Conservation (phyloP, 2,888 invertebrate genomes). For the Spodoptera exigua region DNA sequence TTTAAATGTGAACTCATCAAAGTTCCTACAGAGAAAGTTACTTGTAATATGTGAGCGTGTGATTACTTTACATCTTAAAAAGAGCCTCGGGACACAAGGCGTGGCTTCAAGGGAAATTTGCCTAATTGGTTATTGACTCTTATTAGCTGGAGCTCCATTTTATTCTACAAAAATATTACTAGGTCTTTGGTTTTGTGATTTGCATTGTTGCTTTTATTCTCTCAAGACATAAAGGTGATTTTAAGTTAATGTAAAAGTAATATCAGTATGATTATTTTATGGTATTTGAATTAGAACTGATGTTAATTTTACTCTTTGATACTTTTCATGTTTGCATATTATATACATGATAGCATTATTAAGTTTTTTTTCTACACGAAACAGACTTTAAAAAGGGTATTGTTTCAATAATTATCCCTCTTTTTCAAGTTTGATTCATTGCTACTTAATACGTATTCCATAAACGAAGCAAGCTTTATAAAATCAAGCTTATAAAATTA, state of each 20-base stretch:
- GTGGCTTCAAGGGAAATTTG: slow-evolving; percentile 54
- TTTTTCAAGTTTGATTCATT: too few species aligned
- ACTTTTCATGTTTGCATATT: too few species aligned
- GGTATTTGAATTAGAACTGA: too few species aligned
- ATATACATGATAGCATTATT: too few species aligned
- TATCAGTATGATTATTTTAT: too few species aligned
- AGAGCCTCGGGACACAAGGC: slow-evolving; percentile 61
- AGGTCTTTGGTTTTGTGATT: slow-evolving; percentile 12
- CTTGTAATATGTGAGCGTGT: slow-evolving; percentile 70
- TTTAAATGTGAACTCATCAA: slow-evolving; percentile 85
- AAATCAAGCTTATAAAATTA: slow-evolving; percentile 18
- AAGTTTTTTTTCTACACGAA: too few species aligned
- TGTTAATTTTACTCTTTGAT: too few species aligned
- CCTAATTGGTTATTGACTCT: slow-evolving; percentile 64
- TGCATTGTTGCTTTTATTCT: slow-evolving; percentile 1
- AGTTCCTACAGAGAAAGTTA: slow-evolving; percentile 73
- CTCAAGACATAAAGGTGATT: background rate
- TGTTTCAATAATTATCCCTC: too few species aligned
- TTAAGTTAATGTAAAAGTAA: too few species aligned
- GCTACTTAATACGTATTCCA: too few species aligned
- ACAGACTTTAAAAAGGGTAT: too few species aligned
- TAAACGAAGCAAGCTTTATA: too few species aligned
- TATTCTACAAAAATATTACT: slow-evolving; percentile 10
- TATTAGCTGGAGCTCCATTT: slow-evolving; percentile 51
- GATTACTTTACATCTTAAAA: slow-evolving; percentile 73